Evolutionary conservation across 2,113 vertebrate genomes (phyloP).

Genomic region (Oriolus oriolus): DNA sequence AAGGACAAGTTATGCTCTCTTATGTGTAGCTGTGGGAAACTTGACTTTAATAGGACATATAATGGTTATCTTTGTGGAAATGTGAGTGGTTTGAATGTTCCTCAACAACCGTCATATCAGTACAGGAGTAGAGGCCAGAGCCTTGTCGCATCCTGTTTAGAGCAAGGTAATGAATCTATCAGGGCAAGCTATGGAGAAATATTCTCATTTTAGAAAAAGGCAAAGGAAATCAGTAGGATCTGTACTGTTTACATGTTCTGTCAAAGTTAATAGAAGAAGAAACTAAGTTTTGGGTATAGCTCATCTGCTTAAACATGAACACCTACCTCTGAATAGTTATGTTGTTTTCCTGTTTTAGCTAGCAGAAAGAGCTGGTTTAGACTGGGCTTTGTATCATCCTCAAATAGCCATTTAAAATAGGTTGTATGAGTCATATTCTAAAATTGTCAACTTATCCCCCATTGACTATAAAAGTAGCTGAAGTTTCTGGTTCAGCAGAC

Average conservation of each 20-base stretch:
- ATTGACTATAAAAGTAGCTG: not conserved
- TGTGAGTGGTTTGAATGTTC: not conserved
- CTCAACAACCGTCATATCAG: not conserved
- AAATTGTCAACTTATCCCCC: not conserved
- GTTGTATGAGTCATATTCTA: not conserved
- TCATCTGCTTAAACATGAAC: not conserved
- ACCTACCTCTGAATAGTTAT: not conserved
- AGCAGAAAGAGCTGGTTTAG: not conserved
- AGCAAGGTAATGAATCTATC: not conserved
- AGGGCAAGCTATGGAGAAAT: not conserved
- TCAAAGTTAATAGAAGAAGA: not conserved
- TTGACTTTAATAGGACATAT: not conserved
- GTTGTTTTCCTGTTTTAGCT: not conserved
- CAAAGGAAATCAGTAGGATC: not conserved
- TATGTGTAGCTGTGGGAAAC: not conserved
- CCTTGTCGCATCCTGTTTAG: not conserved
- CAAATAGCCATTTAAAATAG: not conserved
- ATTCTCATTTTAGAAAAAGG: not conserved
- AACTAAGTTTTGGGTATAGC: not conserved
- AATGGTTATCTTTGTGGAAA: not conserved
- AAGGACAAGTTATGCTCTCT: not conserved
- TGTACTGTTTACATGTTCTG: not conserved
- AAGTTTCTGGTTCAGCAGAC: not conserved
- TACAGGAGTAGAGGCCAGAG: not conserved
- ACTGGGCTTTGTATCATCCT: not conserved